Conservation (phyloP, 2,113 vertebrate species). For the Strix aluco region DNA sequence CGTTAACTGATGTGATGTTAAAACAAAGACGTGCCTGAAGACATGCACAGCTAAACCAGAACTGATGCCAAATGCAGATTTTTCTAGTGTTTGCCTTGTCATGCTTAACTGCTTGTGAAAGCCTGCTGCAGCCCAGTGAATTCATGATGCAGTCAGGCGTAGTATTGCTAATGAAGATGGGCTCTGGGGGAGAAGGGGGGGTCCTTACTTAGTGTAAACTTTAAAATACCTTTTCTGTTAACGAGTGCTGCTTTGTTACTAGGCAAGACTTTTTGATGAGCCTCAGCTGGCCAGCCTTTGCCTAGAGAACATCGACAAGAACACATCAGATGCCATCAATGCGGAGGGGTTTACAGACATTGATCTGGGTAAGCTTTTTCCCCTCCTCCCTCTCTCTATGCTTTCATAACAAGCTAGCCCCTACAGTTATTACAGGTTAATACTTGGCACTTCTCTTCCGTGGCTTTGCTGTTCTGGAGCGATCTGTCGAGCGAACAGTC, state of each 20-base stretch:
- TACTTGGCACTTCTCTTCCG: neutral
- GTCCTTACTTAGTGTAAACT: neutral
- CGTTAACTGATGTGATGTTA: neutral
- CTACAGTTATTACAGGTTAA: neutral
- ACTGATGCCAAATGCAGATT: neutral
- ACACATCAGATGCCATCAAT: conserved; percentile 91
- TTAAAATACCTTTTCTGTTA: neutral
- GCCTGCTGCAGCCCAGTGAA: neutral
- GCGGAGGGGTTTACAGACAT: conserved; percentile 97
- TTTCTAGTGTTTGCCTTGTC: conserved; percentile 2
- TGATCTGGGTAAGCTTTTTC: conserved; percentile 82
- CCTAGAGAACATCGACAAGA: conserved; percentile 96
- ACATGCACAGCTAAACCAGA: neutral
- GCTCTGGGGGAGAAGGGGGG: neutral
- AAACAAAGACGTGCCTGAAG: conserved; percentile 9
- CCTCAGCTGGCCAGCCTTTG: conserved; percentile 96
- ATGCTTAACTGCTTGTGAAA: conserved; percentile 19
- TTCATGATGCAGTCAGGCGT: neutral
- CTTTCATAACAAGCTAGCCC: neutral
- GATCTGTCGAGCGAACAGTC: neutral
- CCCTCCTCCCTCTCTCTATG: neutral
- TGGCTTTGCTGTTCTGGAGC: neutral
- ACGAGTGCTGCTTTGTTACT: neutral
- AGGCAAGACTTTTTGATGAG: conserved; percentile 95
- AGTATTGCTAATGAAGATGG: neutral